Percentiles rank a stretch among this genome's conserved stretches.
Conservation (phyloP, 2,797 vertebrate genomes). For the Arremon brunneinucha region DNA sequence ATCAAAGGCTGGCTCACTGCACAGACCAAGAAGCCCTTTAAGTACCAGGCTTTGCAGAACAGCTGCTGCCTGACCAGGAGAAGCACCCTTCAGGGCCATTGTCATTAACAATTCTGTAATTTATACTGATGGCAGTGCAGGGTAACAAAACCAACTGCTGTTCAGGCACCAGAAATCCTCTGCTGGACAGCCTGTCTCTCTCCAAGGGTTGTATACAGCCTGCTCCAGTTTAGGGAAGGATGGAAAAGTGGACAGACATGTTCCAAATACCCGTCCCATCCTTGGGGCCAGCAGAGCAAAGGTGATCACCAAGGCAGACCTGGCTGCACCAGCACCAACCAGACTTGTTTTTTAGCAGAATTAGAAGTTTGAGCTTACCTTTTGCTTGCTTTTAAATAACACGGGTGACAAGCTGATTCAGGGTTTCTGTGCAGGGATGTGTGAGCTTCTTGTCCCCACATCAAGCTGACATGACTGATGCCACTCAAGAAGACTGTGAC, state of each 20-base stretch:
- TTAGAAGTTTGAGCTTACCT: background rate
- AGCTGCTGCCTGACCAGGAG: conserved; percentile 4
- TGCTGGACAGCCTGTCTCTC: background rate
- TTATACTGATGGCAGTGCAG: background rate
- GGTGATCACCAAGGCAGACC: background rate
- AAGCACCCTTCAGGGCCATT: background rate
- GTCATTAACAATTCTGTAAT: background rate
- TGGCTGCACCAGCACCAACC: background rate
- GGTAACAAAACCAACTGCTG: background rate
- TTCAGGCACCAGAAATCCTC: background rate
- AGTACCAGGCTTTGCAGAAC: background rate
- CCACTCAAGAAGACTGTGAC: background rate
- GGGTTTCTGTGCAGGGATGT: background rate
- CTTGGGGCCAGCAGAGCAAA: background rate
- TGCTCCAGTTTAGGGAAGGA: background rate
- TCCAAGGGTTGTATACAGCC: background rate
- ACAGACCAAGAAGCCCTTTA: background rate
- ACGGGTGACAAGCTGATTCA: background rate
- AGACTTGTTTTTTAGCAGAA: background rate
- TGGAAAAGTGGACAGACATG: background rate
- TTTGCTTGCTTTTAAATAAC: background rate
- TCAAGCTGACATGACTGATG: background rate
- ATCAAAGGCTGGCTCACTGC: background rate
- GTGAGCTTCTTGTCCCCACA: background rate
- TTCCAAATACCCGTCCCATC: background rate